Evolutionary conservation across 2,113 vertebrate genomes (phyloP).

Genomic region (Pica pica): DNA sequence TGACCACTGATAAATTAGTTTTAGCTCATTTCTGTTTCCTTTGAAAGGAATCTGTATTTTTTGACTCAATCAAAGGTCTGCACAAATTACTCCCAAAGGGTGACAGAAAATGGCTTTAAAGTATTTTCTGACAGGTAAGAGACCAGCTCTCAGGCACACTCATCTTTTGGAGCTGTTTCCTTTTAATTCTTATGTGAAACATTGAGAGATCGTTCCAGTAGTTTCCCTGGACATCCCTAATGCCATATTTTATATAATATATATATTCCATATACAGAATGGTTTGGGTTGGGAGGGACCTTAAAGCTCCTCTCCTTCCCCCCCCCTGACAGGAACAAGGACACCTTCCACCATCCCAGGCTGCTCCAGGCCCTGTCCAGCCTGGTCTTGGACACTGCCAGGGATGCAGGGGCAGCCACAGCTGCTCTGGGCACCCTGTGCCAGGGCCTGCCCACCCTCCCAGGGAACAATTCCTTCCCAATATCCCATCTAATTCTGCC

Average conservation of each 20-base stretch:
- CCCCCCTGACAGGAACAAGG: neutral
- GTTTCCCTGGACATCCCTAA: neutral
- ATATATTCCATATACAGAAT: no score
- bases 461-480: neutral
- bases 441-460: rapidly evolving
- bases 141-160: neutral
- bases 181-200: neutral
- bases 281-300: neutral
- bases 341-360: neutral
- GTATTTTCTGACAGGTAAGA: neutral
- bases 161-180: neutral
- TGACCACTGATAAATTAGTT: neutral
- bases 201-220: neutral
- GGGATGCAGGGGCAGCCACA: neutral
- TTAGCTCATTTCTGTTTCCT: neutral
- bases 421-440: neutral
- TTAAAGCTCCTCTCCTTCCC: rapidly evolving
- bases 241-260: neutral
- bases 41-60: neutral
- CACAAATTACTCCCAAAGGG: neutral
- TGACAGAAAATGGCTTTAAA: neutral
- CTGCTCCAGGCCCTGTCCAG: rapidly evolving
- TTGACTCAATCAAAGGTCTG: neutral
- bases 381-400: rapidly evolving
- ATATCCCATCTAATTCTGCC: rapidly evolving